A percentile compares a stretch with the other conserved stretches of the same genome.
These are phyloP conservation scores for Mergus octosetaceus DNA, from an alignment of 2,797 vertebrate genomes.

Conservation along the genomic window DNA sequence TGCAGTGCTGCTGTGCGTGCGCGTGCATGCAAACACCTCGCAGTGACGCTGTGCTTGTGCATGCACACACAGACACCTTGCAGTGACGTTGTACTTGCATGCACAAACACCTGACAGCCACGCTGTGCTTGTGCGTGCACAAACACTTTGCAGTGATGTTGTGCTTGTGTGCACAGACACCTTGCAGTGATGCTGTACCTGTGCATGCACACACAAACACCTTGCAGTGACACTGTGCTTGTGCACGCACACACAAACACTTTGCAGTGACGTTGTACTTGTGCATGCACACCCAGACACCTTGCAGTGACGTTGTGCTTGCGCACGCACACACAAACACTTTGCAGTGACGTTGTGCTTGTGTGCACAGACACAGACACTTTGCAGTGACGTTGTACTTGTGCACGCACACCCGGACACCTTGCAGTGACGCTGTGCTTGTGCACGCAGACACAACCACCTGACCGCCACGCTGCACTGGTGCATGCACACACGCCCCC, in stretches of 20 bases:
- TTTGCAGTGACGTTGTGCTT: too few relatives aligned
- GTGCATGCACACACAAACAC: too few relatives aligned
- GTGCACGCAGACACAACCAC: not conserved
- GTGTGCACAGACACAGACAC: not conserved
- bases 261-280: too few relatives aligned
- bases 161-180: not conserved
- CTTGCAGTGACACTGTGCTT: not conserved
- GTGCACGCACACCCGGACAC: too few relatives aligned
- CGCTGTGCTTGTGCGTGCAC: not conserved
- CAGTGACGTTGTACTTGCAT: too few relatives aligned
- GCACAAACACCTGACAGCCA: too few relatives aligned
- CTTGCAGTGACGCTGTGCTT: not conserved
- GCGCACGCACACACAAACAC: not conserved
- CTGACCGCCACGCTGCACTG: not conserved
- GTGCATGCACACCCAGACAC: too few relatives aligned
- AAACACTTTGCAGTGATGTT: too few relatives aligned
- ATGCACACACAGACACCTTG: not conserved
- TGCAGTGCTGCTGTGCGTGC: too few relatives aligned
- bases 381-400: not conserved
- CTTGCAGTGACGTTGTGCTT: too few relatives aligned
- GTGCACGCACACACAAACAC: not conserved
- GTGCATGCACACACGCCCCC: not conserved
- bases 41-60: not conserved
- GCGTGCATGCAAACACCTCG: too few relatives aligned
- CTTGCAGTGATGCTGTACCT: too few relatives aligned